A percentile compares a stretch with the other conserved stretches of the same genome.
phyloP scores from a whole-genome alignment of 1,140 invertebrate genomes.

The Samia ricini region DNA sequence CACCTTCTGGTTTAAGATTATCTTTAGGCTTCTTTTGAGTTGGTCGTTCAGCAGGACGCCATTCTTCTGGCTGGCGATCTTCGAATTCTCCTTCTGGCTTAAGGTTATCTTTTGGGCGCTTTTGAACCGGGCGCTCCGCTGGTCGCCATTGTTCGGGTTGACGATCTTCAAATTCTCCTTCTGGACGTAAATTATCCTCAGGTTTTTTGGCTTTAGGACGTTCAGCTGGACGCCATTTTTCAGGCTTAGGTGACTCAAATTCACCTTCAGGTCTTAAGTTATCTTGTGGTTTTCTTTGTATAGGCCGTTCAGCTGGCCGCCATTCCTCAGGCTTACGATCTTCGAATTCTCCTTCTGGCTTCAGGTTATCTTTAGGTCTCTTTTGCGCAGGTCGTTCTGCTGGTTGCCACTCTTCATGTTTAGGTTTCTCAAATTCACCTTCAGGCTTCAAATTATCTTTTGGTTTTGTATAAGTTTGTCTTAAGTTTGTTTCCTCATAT shows the following conservation, averaged over 20 bases:
- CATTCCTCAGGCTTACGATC: conserved; percentile 73
- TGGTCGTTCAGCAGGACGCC: conserved; percentile 50
- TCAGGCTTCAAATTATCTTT: conserved; percentile 80
- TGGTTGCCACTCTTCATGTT: conserved; percentile 60
- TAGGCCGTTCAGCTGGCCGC: conserved; percentile 77
- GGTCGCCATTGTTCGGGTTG: conserved; percentile 68
- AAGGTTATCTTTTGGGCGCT: conserved; percentile 80
- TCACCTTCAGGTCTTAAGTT: conserved; percentile 81
- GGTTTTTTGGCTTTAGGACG: conserved; percentile 68
- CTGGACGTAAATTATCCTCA: conserved; percentile 79
- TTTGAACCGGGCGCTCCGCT: conserved; percentile 71
- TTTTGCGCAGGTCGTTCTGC: conserved; percentile 63
- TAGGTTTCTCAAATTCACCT: conserved; percentile 80
- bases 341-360: conserved; percentile 77
- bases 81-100: conserved; percentile 79
- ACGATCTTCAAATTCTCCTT: conserved; percentile 78
- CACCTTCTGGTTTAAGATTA: conserved; percentile 10
- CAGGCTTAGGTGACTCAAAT: conserved; percentile 73
- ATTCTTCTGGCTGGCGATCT: conserved; percentile 56
- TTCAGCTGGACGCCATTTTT: conserved; percentile 76
- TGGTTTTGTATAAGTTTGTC: conserved; percentile 62
- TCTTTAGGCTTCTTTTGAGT: conserved; percentile 4
- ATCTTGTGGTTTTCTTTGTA: conserved; percentile 79
- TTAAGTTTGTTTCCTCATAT: conserved; percentile 67
- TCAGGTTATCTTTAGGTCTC: conserved; percentile 46